Evolutionary conservation across 35 echinoderm and acorn worm genomes (phyloP), one percentile per base, ranked within the genome.

Genomic region (Apostichopus parvimensis): DNA sequence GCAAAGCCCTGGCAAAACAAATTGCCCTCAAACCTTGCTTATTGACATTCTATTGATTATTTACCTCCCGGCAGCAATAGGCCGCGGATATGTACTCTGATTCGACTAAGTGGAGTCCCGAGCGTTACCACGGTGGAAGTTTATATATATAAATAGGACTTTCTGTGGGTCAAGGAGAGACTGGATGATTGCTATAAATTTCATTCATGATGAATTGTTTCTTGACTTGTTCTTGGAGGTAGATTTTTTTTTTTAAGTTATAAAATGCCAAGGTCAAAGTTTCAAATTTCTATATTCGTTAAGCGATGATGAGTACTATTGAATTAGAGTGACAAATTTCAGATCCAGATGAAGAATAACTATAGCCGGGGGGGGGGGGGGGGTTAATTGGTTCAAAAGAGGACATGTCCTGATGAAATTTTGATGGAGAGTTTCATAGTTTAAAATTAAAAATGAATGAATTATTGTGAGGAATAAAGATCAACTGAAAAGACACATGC

Each of bases 151-250:
- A 75, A 22, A 75, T 75, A 75, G 71, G 71, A 24, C 17, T n/a
- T 18, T 75, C 17, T 75, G 17, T 75, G 71, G 71, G 71, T 75
- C 71, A 75, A 75, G 71, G 71, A 75, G 71, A 75, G 71, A 75
- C 62, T 17, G 64, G 64, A 14, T 0, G 64, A 68, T 68, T 14
- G 64, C 11, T 68, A 45, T 17, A 68, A 68, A 68, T 68, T 68
- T 11, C 11, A 68, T 11, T 68, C 64, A 18, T 18, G 11, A 14
- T 68, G 9, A 11, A 18, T 68, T 68, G 8, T 68, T 18, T 68
- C 64, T 10, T 11, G 17, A 68, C 18, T 68, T 45, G 34, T 45
- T 45, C 34, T 4, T 45, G 34, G 34, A 45, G 34, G 34, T 45
- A 45, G 34, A 45, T 45, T 45, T 45, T 45, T 25, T n/a, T n/a